Conservation (phyloP, 23 tunicate species). For the Aplidium turbinatum region DNA sequence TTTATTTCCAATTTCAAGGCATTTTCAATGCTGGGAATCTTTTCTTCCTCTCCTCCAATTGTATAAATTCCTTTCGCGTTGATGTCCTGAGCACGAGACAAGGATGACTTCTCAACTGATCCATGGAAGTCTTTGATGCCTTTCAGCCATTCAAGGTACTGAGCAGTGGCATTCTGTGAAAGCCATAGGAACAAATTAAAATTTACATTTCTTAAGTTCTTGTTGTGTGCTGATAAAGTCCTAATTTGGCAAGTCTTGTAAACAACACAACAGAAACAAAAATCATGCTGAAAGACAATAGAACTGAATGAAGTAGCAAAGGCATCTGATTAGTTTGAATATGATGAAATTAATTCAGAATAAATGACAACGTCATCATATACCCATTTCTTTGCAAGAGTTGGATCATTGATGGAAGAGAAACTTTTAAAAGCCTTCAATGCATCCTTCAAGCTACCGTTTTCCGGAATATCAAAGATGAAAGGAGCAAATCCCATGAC, state of each 20-base stretch:
- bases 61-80: slow-evolving; percentile 51
- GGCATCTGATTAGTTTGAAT: no score
- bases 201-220: no score
- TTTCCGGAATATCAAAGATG: slow-evolving; percentile 53
- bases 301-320: no score
- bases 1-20: slow-evolving; percentile 5
- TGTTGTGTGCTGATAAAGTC: no score
- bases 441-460: slow-evolving; percentile 28
- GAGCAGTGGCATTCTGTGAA: slow-evolving; percentile 63
- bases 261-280: no score
- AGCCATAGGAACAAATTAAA: background rate
- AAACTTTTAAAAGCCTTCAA: slow-evolving; percentile 21
- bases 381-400: no score
- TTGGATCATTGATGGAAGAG: no score
- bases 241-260: no score
- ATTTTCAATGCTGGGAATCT: slow-evolving; percentile 25
- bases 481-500: slow-evolving; percentile 89
- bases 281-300: no score
- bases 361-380: no score
- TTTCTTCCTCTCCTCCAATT: slow-evolving; percentile 36
- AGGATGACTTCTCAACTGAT: slow-evolving; percentile 77
- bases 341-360: no score
- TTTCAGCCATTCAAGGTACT: slow-evolving; percentile 65
- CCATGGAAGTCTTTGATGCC: slow-evolving; percentile 76
- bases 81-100: slow-evolving; percentile 64